Conservation (phyloP, 2,888 invertebrate species). For the Machimus rusticus region DNA sequence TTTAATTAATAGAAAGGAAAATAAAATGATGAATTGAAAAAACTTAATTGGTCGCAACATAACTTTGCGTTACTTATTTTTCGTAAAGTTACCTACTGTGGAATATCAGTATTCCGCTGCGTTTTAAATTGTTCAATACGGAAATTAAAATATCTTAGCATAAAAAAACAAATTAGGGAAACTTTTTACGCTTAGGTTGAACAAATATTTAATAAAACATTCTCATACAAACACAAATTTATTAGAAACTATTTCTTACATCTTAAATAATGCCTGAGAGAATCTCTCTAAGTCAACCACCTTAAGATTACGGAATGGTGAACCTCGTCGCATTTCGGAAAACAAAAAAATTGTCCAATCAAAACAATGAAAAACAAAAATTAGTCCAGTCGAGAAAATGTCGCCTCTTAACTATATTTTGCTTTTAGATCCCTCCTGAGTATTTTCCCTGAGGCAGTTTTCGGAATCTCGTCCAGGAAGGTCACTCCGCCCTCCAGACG, state of each 20-base stretch:
- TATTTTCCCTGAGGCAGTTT: conserved; percentile 81
- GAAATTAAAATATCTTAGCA: no score
- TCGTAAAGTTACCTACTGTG: no score
- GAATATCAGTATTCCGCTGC: no score
- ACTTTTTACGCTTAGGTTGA: not conserved
- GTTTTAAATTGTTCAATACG: no score
- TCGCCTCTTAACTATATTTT: conserved; percentile 48
- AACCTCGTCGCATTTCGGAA: not conserved
- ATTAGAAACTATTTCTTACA: not conserved
- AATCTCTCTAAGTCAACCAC: not conserved
- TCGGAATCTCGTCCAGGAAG: conserved; percentile 76
- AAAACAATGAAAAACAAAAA: not conserved
- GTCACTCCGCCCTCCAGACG: conserved; percentile 72
- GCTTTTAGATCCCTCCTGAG: conserved; percentile 69
- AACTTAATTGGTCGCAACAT: no score
- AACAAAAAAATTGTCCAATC: not conserved
- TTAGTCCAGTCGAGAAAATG: not conserved
- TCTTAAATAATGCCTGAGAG: not conserved
- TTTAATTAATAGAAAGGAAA: no score
- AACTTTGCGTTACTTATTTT: no score
- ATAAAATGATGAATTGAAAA: no score
- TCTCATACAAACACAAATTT: not conserved
- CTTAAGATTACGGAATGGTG: not conserved
- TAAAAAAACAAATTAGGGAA: no score
- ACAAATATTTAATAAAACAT: not conserved